A percentile compares a stretch with the other conserved stretches of the same genome.
Conservation (phyloP, 2,113 vertebrate genomes). For the Callipepla californica region DNA sequence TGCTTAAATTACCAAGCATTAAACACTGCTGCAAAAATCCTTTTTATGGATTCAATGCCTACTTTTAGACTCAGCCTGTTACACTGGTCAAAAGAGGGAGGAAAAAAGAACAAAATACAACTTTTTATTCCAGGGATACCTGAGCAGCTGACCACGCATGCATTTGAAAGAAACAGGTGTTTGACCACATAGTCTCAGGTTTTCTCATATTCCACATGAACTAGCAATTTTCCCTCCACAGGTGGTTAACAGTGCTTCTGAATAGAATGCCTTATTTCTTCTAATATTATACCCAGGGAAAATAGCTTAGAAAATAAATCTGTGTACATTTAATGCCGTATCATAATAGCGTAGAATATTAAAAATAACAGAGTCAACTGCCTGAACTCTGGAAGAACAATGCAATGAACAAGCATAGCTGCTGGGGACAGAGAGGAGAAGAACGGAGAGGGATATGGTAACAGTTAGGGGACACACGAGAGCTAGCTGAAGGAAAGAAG, state of each 20-base stretch:
- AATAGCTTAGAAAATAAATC: not conserved
- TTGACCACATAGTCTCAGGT: not conserved
- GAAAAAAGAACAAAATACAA: not conserved
- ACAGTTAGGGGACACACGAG: accelerated
- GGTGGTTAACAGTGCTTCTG: not conserved
- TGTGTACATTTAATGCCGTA: not conserved
- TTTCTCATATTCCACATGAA: not conserved
- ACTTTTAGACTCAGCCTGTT: conserved; percentile 34
- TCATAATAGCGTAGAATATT: not conserved
- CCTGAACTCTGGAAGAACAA: not conserved
- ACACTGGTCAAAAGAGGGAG: not conserved
- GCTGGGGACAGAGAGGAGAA: not conserved
- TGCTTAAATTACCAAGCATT: conserved; percentile 30
- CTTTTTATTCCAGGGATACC: conserved; percentile 11
- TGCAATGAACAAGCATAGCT: accelerated
- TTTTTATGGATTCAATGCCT: conserved; percentile 42
- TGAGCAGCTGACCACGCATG: not conserved
- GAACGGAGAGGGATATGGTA: not conserved
- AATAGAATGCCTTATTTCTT: conserved; percentile 18
- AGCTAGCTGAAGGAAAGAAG: not conserved
- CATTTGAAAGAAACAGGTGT: conserved; percentile 11
- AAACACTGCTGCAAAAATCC: not conserved
- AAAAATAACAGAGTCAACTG: not conserved
- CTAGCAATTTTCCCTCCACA: conserved; percentile 19
- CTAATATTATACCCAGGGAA: not conserved